Base-by-base conservation (phyloP, 1,140 invertebrate species). In the Eubasilissa regina region DNA sequence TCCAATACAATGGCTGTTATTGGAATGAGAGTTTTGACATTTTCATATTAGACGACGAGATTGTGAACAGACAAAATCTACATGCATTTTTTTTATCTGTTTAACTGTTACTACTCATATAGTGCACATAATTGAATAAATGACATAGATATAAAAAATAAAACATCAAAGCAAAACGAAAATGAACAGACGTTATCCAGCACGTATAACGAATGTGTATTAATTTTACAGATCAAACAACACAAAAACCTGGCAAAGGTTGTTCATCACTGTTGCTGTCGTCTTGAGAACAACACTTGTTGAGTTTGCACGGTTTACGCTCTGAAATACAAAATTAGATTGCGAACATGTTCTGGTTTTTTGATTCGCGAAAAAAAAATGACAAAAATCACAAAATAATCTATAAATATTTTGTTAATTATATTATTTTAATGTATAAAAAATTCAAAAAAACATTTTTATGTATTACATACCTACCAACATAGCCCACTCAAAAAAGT, bases 181-280 rank as follows among this genome's bases (percentile, higher is more conserved):
- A 51, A 51, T 13, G 44, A 45, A 68, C 43, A 47, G 10, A 48
- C 47, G 66, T 48, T 35, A 66, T 66, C 43, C 62, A 66, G 62
- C 62, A 66, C 44, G 44, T 1, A 66, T 17, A 51, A 19, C 44
- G 43, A 70, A 45, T 70, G 66, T 21, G 44, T 70, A 48, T 19
- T 47, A 66, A 66, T 51, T 13, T 51, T 12, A 51, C 43, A 45
- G 43, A 25, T 48, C 8, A 70, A 73, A 73, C 70, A 13, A 55
- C 70, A 64, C n/a, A 64, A 84, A 35, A 89, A 87, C 90, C 89
- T 86, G 90, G 89, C 80, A 89, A 85, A 44, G 83, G 90, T 84
- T 92, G 92, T 81, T 94, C 93, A 81, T 95, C 94, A 84, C 93
- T 94, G 85, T 92, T 93, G 85, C 94, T 94, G 78, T 94, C 94